Evolutionary conservation across 2,888 invertebrate species (phyloP).

Genomic region (Chloroclystis v-ata): DNA sequence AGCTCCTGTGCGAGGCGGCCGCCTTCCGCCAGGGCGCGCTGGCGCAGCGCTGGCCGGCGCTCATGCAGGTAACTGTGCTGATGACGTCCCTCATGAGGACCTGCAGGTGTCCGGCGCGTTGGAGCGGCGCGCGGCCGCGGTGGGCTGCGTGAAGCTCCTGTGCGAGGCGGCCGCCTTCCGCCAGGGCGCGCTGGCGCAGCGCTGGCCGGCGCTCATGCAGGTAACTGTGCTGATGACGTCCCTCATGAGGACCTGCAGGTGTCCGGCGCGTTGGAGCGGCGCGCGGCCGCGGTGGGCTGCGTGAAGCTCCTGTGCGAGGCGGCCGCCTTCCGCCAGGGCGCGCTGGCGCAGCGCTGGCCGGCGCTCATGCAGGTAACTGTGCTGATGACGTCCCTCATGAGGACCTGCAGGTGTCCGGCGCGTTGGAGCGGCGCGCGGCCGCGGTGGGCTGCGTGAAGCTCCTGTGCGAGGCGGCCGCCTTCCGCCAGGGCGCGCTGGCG

Average conservation of each 20-base stretch:
- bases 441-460: conserved; percentile 92
- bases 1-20: too few relatives aligned
- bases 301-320: conserved; percentile 91
- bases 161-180: conserved; percentile 85
- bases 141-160: conserved; percentile 91
- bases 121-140: conserved; percentile 94
- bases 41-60: conserved; percentile 76
- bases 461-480: conserved; percentile 86
- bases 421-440: conserved; percentile 91
- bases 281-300: conserved; percentile 92
- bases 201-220: conserved; percentile 80
- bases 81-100: too few relatives aligned
- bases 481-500: conserved; percentile 76
- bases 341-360: conserved; percentile 81
- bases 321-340: conserved; percentile 74
- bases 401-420: conserved; percentile 90
- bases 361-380: conserved; percentile 75
- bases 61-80: conserved; percentile 71
- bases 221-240: too few relatives aligned
- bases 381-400: too few relatives aligned
- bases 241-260: conserved; percentile 88
- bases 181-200: conserved; percentile 73
- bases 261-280: conserved; percentile 87
- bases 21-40: conserved; percentile 81
- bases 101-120: conserved; percentile 88